Conservation (phyloP, 64 coral and sea anemone genomes). For the Stichodactyla mertensii region DNA sequence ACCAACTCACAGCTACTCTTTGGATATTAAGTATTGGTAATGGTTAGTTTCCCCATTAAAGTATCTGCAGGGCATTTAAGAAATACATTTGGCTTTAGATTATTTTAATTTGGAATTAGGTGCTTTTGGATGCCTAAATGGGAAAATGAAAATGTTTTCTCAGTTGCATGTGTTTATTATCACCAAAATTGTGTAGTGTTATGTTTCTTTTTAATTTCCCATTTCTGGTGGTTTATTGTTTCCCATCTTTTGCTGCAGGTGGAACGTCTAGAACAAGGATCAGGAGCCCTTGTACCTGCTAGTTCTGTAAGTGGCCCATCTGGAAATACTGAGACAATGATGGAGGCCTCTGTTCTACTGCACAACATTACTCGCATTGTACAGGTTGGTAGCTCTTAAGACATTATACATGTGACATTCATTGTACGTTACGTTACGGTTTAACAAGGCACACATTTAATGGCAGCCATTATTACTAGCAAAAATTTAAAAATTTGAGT, state of each 20-base stretch:
- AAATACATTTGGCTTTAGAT: no score
- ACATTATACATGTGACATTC: no score
- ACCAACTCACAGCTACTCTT: not conserved
- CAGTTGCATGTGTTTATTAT: no score
- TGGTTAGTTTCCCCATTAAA: no score
- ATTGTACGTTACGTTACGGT: no score
- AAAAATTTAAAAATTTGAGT: no score
- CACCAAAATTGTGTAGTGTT: not conserved
- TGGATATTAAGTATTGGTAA: no score
- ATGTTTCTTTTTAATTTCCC: not conserved
- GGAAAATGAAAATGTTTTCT: no score
- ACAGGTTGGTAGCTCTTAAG: conserved; percentile 39
- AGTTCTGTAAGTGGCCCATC: not conserved
- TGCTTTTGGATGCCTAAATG: no score
- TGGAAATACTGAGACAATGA: not conserved
- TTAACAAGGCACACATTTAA: not conserved
- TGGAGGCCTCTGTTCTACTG: conserved; percentile 85
- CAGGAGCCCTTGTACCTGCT: conserved; percentile 4
- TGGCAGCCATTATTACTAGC: not conserved
- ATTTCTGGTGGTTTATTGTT: not conserved
- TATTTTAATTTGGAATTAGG: no score
- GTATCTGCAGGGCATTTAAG: no score
- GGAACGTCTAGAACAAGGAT: not conserved
- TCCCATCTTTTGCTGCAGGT: not conserved
- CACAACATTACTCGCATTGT: conserved; percentile 85